Base-by-base conservation (phyloP, 2,797 vertebrate genomes). In the Leptodactylus fallax region DNA sequence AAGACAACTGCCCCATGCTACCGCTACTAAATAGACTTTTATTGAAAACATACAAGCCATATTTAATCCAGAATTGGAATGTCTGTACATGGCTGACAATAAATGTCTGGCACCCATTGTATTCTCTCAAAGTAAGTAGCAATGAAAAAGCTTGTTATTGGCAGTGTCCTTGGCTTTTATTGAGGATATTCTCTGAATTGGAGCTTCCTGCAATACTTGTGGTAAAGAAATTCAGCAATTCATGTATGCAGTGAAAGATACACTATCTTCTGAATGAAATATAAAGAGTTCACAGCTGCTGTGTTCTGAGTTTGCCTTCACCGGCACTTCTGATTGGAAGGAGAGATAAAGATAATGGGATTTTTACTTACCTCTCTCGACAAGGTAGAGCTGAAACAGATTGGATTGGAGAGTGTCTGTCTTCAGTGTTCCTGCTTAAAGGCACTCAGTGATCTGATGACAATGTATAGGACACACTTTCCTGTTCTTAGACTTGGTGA, bases 261-360 rank as follows among this genome's bases (percentile, higher is more conserved):
- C 88, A 87, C 88, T 89, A 93, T 95, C 94, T 94, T 88, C 92
- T 90, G 91, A 94, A 91, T 92, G 94, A 94, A 94, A 94, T 94
- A 94, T 94, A 95, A 94, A 95, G 93, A 91, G 93, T 94, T 94
- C 92, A 91, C 91, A 92, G 93, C 91, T 90, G 93, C 94, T 93
- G 92, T 94, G 93, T 93, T 93, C 93, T 90, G 92, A 90, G 93
- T 94, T 94, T 94, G 92, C 93, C 93, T 95, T 95, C 94, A 94
- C 90, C 11, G 5, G 90, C 90, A 90, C 91, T 93, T 91, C 92
- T 89, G 95, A 97, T 96, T 92, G 91, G 90, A 93, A 92, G 90
- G 91, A 82, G 91, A 93, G 96, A 97, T 97, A 97, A 96, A 94
- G 92, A 94, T 97, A 96, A 97, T 97, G 94, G 96, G 93, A 96